phyloP scores from a whole-genome alignment of 2,113 vertebrate species.

The Takifugu bimaculatus region DNA sequence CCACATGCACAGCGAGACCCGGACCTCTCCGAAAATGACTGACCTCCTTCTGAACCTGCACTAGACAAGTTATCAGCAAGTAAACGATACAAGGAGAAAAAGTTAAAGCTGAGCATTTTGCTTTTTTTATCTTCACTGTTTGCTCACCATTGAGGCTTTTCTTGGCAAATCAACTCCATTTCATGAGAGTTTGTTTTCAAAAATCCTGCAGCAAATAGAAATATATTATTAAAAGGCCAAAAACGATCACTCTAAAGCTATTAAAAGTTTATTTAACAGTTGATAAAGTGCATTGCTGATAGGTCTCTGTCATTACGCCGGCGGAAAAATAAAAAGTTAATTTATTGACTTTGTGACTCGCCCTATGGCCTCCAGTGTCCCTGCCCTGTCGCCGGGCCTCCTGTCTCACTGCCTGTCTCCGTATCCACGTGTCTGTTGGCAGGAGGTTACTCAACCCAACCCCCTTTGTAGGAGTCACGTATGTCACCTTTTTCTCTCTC shows the following conservation, averaged over 20 bases:
- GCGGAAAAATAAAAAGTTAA: conserved; percentile 2
- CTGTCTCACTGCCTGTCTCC: conserved; percentile 1
- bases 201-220: too few relatives aligned
- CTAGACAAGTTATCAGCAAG: conserved; percentile 25
- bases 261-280: not conserved
- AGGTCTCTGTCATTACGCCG: not conserved
- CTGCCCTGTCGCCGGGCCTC: conserved; percentile 1
- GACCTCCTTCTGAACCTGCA: conserved; percentile 45
- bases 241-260: not conserved
- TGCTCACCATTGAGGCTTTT: not conserved
- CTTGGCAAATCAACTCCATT: not conserved
- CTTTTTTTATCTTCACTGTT: not conserved
- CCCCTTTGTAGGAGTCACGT: conserved; percentile 21
- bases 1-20: conserved; percentile 20
- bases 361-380: conserved; percentile 1
- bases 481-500: not conserved
- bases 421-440: not conserved
- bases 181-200: not conserved
- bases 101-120: not conserved
- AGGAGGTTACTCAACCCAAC: conserved; percentile 5
- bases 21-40: conserved; percentile 13
- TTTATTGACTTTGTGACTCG: conserved; percentile 19
- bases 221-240: not conserved
- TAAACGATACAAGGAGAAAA: conserved; percentile 18
- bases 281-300: not conserved